Percentiles rank a stretch among this genome's conserved stretches.
Evolutionary conservation across 2,888 invertebrate species (phyloP).

Genomic region (Rhagonycha lutea): DNA sequence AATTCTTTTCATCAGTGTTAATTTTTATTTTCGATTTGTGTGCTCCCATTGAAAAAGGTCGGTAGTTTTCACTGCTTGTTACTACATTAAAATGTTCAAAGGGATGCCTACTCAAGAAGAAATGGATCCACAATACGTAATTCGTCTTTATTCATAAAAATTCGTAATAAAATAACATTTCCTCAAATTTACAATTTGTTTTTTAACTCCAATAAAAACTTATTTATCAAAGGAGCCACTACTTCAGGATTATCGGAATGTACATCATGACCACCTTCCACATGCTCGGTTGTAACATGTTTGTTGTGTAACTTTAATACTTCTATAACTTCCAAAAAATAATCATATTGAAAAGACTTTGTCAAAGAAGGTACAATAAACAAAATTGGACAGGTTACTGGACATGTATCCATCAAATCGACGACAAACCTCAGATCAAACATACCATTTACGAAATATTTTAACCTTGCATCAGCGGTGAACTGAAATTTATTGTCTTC

Average conservation of each 20-base stretch:
- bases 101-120: too few relatives aligned
- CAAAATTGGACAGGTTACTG: constrained; percentile 50
- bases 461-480: constrained; percentile 61
- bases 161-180: too few relatives aligned
- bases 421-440: constrained; percentile 46
- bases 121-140: too few relatives aligned
- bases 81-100: too few relatives aligned
- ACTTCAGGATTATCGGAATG: constrained; percentile 63
- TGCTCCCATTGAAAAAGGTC: too few relatives aligned
- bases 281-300: constrained; percentile 44
- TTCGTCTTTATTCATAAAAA: too few relatives aligned
- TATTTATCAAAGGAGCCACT: constrained; percentile 49
- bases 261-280: constrained; percentile 65
- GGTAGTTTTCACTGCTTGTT: too few relatives aligned
- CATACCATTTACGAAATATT: constrained; percentile 49
- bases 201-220: constrained; percentile 41
- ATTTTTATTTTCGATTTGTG: too few relatives aligned
- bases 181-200: constrained; percentile 38
- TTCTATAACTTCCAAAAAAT: constrained; percentile 34
- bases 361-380: constrained; percentile 43
- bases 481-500: constrained; percentile 58
- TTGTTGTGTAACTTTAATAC: constrained; percentile 39
- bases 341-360: constrained; percentile 32
- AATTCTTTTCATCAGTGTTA: too few relatives aligned
- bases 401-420: constrained; percentile 45